Evolutionary conservation across 2,113 vertebrate genomes (phyloP).

Genomic region (Colossoma macropomum): DNA sequence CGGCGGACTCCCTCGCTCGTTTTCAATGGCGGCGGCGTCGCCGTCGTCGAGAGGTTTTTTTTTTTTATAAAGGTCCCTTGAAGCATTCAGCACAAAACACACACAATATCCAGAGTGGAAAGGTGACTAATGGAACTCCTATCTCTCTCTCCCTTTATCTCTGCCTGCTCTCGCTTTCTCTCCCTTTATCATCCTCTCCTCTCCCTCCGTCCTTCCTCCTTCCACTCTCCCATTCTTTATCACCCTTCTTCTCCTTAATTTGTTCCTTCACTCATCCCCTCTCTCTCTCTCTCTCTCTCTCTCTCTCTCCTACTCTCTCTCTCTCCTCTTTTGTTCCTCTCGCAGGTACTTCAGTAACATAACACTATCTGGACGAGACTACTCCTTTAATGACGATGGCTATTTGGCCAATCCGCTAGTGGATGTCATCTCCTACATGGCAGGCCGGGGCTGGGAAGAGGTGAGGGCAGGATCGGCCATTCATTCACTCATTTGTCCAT

Average conservation of each 20-base stretch:
- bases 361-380: constrained; percentile 89
- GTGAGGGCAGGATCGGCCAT: constrained; percentile 73
- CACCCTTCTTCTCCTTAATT: constrained; percentile 32
- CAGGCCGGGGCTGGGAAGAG: constrained; percentile 92
- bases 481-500: constrained; percentile 37
- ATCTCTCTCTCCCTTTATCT: constrained; percentile 51
- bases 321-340: constrained; percentile 34
- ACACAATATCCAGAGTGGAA: constrained; percentile 45
- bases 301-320: neutral
- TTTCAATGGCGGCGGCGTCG: constrained; percentile 1
- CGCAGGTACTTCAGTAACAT: constrained; percentile 93
- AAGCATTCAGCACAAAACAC: constrained; percentile 50
- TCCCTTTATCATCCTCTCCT: constrained; percentile 46
- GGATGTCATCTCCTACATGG: constrained; percentile 91
- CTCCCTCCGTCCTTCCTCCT: constrained; percentile 30
- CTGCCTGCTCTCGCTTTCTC: constrained; percentile 41
- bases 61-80: constrained; percentile 43
- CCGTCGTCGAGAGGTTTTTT: constrained; percentile 19
- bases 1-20: constrained; percentile 17
- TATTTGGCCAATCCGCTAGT: constrained; percentile 93
- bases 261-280: constrained; percentile 22
- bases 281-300: neutral
- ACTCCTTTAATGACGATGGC: constrained; percentile 93
- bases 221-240: constrained; percentile 42
- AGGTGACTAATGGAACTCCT: constrained; percentile 53